A percentile compares a stretch with the other conserved stretches of the same genome.
Conservation (phyloP, 53 echinoderm and acorn worm species). For the Pentamera pediparva region DNA sequence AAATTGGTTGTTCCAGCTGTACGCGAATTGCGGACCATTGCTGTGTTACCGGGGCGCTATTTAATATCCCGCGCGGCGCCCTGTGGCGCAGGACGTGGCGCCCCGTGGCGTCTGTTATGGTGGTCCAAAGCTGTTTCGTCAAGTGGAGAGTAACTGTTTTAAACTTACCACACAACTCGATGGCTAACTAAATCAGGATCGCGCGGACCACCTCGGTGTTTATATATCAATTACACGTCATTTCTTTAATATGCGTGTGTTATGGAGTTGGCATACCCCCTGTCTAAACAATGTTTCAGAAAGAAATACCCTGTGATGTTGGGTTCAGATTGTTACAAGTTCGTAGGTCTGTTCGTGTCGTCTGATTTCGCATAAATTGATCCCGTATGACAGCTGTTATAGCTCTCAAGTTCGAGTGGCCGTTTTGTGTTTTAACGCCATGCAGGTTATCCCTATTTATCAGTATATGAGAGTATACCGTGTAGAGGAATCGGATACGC, state of each 20-base stretch:
- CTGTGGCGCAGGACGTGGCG: conserved; percentile 15
- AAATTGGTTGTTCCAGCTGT: conserved; percentile 44
- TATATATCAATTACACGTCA: conserved; percentile 49
- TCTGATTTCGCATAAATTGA: too few species aligned
- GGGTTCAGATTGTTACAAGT: conserved; percentile 30
- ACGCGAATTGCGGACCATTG: not conserved
- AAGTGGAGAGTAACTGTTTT: conserved; percentile 64
- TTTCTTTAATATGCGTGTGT: conserved; percentile 14
- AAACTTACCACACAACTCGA: conserved; percentile 65
- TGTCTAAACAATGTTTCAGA: conserved; percentile 40
- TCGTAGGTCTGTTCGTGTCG: too few species aligned
- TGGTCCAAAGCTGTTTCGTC: conserved; percentile 33
- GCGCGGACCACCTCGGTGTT: conserved; percentile 60
- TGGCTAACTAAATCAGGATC: conserved; percentile 42
- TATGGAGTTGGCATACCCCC: conserved; percentile 25
- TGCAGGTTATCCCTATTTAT: too few species aligned
- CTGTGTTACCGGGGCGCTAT: conserved; percentile 24
- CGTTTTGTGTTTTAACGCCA: too few species aligned
- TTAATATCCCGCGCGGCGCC: conserved; percentile 30
- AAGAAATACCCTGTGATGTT: not conserved
- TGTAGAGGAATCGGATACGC: too few species aligned
- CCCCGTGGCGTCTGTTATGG: conserved; percentile 34
- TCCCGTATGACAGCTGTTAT: too few species aligned
- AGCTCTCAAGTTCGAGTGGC: too few species aligned
- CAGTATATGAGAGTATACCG: too few species aligned